Evolutionary conservation across 2,888 invertebrate genomes (phyloP).

Genomic region (Ectemnius cavifrons): DNA sequence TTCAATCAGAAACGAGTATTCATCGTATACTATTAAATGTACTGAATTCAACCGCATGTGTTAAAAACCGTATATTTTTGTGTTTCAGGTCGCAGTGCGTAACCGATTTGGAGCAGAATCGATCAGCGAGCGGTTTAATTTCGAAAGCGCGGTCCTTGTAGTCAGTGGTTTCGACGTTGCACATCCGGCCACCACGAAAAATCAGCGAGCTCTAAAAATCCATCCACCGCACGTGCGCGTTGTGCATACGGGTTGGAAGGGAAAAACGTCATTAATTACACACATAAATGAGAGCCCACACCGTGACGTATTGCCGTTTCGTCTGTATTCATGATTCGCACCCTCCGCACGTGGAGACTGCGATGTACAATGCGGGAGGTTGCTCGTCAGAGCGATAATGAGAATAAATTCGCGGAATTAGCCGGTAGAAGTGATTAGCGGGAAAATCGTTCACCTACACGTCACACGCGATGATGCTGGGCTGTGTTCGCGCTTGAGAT

Average conservation of each 20-base stretch:
- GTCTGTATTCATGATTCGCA: slow-evolving; percentile 8
- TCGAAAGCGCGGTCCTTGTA: neutral
- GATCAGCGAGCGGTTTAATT: slow-evolving; percentile 10
- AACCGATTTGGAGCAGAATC: neutral
- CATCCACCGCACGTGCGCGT: too few relatives aligned
- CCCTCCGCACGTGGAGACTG: slow-evolving; percentile 16
- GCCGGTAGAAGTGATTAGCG: slow-evolving; percentile 11
- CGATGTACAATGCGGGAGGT: neutral
- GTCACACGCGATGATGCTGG: slow-evolving; percentile 20
- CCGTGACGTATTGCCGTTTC: slow-evolving; percentile 22
- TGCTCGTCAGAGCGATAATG: slow-evolving; percentile 16
- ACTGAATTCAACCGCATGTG: too few relatives aligned
- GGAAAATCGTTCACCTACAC: slow-evolving; percentile 9
- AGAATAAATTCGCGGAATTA: slow-evolving; percentile 23
- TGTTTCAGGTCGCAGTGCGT: slow-evolving; percentile 27
- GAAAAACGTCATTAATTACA: neutral
- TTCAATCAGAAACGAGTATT: too few relatives aligned
- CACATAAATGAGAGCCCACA: slow-evolving; percentile 39
- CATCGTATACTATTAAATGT: too few relatives aligned
- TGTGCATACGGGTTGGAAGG: neutral
- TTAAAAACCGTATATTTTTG: slow-evolving; percentile 1
- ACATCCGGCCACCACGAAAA: too few relatives aligned
- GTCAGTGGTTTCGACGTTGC: neutral
- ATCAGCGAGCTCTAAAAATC: too few relatives aligned
- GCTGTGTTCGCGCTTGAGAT: slow-evolving; percentile 16